These are phyloP conservation scores for Etheostoma nigrum DNA, from an alignment of 2,797 vertebrate species.

Conservation along the genomic window DNA sequence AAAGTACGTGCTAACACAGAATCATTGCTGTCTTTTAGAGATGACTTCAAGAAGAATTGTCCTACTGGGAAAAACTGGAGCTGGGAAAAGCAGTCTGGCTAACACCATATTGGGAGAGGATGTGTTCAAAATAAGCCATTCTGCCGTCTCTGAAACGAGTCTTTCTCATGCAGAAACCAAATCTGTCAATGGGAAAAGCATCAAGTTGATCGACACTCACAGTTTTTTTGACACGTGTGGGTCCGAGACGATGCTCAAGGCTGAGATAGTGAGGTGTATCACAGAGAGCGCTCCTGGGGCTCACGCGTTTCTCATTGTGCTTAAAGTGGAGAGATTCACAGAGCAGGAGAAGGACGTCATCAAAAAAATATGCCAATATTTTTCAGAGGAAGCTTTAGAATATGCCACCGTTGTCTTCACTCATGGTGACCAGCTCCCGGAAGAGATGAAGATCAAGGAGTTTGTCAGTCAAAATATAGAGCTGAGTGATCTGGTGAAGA, in stretches of 20 bases:
- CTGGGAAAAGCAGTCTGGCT: constrained; percentile 55
- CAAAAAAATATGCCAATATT: neutral
- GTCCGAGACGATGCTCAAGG: neutral
- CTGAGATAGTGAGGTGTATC: constrained; percentile 17
- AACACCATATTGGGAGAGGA: constrained; percentile 52
- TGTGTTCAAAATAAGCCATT: accelerated
- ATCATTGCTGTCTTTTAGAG: neutral
- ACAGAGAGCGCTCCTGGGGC: constrained; percentile 32
- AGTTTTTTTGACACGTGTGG: neutral
- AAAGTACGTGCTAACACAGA: neutral
- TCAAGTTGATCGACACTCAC: constrained; percentile 1
- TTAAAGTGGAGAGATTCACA: constrained; percentile 45
- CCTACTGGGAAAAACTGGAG: constrained; percentile 66
- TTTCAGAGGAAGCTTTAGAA: constrained; percentile 2
- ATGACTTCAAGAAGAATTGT: constrained; percentile 26
- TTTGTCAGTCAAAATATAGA: neutral
- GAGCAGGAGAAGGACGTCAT: constrained; percentile 18
- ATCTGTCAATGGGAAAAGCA: neutral
- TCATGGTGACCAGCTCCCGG: constrained; percentile 23
- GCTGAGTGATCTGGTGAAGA: constrained; percentile 41
- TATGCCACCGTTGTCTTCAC: constrained; percentile 39
- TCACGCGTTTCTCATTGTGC: constrained; percentile 25
- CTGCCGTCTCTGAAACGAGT: constrained; percentile 9
- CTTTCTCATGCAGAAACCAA: neutral
- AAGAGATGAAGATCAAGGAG: constrained; percentile 11